These are phyloP conservation scores for Crocidura indochinensis DNA, from an alignment of 2,797 vertebrate genomes.

Conservation along the genomic window DNA sequence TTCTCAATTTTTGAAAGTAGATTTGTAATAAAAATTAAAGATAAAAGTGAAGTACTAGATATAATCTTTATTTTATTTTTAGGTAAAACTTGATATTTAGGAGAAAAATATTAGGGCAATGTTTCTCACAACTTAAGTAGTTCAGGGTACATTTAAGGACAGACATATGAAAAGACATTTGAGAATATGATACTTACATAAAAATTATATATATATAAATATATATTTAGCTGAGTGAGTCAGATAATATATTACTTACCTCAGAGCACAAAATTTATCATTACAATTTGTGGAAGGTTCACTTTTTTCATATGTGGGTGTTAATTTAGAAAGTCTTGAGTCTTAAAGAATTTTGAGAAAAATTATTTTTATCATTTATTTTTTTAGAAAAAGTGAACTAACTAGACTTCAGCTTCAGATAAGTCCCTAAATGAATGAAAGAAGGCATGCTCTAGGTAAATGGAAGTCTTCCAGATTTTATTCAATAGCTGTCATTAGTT, in stretches of 20 bases:
- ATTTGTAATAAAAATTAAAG: neutral
- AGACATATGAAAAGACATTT: neutral
- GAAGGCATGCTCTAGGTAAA: neutral
- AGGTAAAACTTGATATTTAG: neutral
- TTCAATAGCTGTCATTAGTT: neutral
- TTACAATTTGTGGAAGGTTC: neutral
- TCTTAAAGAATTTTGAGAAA: neutral
- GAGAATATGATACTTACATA: neutral
- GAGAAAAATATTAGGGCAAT: constrained; percentile 9
- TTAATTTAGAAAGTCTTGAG: constrained; percentile 1
- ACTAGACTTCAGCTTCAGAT: neutral
- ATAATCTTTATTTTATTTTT: constrained; percentile 33
- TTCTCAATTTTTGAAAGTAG: constrained; percentile 49
- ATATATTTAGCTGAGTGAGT: neutral
- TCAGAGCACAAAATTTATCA: neutral
- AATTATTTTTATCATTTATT: neutral
- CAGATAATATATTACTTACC: neutral
- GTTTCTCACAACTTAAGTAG: neutral
- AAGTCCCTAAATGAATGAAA: neutral
- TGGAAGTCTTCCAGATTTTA: neutral
- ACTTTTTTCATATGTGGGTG: neutral
- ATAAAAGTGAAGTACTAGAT: neutral
- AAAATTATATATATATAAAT: constrained; percentile 5
- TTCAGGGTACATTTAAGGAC: neutral
- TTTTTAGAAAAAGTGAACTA: neutral